phyloP scores from a whole-genome alignment of 2,888 invertebrate species.

The Resseliella maxima region DNA sequence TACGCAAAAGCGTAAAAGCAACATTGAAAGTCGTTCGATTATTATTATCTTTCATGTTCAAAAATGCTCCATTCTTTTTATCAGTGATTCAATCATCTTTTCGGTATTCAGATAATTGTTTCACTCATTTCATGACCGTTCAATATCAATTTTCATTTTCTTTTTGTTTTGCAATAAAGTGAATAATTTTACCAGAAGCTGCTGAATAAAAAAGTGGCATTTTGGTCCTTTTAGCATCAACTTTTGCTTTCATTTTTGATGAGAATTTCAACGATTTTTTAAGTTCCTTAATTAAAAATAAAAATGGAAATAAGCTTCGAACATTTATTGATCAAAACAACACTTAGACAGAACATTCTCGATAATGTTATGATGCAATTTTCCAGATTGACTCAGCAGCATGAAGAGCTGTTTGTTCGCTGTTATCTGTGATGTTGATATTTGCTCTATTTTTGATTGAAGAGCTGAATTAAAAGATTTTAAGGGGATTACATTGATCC shows the following conservation, averaged over 20 bases:
- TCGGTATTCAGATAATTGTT: background rate
- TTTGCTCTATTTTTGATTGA: background rate
- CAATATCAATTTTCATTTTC: background rate
- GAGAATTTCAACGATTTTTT: background rate
- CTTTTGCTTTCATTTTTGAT: background rate
- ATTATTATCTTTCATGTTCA: background rate
- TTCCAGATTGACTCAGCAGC: background rate
- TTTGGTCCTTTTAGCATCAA: background rate
- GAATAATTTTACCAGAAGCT: background rate
- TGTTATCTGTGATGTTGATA: background rate
- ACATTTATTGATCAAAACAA: too few species aligned
- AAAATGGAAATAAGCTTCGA: too few species aligned
- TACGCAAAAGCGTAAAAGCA: too few species aligned
- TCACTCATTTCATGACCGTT: too few species aligned
- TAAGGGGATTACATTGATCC: background rate
- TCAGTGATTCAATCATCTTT: background rate
- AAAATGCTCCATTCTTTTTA: background rate
- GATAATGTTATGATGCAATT: background rate
- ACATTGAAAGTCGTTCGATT: too few species aligned
- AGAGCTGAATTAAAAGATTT: background rate
- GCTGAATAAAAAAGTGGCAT: background rate
- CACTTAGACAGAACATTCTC: background rate
- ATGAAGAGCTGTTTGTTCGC: background rate
- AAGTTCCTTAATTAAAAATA: too few species aligned
- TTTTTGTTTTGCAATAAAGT: background rate